Percentiles rank a stretch among this genome's conserved stretches.
These are phyloP conservation scores for Hydraecia micacea DNA, from an alignment of 2,888 invertebrate genomes.

Conservation along the genomic window DNA sequence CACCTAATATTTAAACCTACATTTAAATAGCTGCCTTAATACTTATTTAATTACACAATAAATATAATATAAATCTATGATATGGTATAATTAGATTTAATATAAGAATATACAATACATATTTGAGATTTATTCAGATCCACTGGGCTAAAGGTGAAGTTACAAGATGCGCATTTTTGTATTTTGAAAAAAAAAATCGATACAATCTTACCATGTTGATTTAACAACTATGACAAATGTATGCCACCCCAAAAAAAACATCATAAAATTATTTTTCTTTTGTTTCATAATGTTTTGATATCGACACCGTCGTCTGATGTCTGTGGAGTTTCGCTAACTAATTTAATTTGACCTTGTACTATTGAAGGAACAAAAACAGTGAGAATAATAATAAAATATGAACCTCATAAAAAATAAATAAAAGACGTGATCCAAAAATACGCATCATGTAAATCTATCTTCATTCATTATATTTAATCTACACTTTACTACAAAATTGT, in stretches of 20 bases:
- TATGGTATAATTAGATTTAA: constrained; percentile 66
- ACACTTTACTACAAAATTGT: constrained; percentile 43
- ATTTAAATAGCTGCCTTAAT: constrained; percentile 52
- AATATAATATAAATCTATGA: constrained; percentile 70
- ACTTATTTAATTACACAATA: constrained; percentile 61
- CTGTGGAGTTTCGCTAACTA: no score
- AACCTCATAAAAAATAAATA: no score
- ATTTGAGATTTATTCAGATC: constrained; percentile 40
- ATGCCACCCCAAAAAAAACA: no score
- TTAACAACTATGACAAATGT: no score
- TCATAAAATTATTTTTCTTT: no score
- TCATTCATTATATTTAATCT: constrained; percentile 3
- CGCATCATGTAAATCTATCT: constrained; percentile 13
- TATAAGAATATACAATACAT: constrained; percentile 47
- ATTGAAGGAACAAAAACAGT: no score
- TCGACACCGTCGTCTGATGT: no score
- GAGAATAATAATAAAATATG: no score
- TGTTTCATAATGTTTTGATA: no score
- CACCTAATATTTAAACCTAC: constrained; percentile 39
- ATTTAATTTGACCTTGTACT: no score
- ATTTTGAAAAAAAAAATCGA: no score
- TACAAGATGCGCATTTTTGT: background rate
- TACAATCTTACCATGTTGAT: no score
- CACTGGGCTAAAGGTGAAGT: constrained; percentile 17
- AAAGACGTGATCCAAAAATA: background rate